Base-by-base conservation (phyloP, 2,113 vertebrate genomes). In the Crocuta crocuta region DNA sequence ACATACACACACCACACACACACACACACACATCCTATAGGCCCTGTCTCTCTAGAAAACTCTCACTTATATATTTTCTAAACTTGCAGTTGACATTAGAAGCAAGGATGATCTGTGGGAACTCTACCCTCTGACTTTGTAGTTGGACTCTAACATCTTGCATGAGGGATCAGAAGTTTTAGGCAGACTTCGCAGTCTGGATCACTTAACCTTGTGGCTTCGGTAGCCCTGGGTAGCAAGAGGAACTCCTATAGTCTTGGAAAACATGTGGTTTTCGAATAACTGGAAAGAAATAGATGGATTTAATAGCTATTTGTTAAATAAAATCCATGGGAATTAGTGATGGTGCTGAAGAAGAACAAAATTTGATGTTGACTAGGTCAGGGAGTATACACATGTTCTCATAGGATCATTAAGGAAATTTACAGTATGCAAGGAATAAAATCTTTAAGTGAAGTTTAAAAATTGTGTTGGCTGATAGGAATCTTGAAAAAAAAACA, bases 261-360 rank as follows among this genome's bases (percentile, higher is more conserved):
- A 33, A 50, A 76, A 48, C 10, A 11, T 11, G n/a, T 8, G 1
- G 0, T 48, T 70, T 71, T 84, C 3, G 10, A 68, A 65, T 21
- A 96, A 68, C 80, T 70, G 24, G 9, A 55, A 33, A 91, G 9
- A 78, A 92, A 58, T 43, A 8, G 39, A 58, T 83, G 11, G 13
- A 76, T 55, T 87, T 96, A 21, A 48, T 61, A 93, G 10, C 50
- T 28, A 95, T 39, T 88, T 95, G 12, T 92, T 78, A 88, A n/a
- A 13, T 73, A 58, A 84, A 78, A 50, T 63, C 35, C 89, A 80
- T 0, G 87, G 10, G 9, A 91, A n/a, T 63, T 66, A 79, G 33
- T 39, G 26, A 66, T 21, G 21, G 12, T 3, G 8, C 5, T 53
- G 19, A 89, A 84, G 28, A 10, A 91, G 31, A 11, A 63, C 4